Evolutionary conservation across 2,113 vertebrate species (phyloP), one percentile per base, ranked within the genome.

Genomic region (Helogale parvula): DNA sequence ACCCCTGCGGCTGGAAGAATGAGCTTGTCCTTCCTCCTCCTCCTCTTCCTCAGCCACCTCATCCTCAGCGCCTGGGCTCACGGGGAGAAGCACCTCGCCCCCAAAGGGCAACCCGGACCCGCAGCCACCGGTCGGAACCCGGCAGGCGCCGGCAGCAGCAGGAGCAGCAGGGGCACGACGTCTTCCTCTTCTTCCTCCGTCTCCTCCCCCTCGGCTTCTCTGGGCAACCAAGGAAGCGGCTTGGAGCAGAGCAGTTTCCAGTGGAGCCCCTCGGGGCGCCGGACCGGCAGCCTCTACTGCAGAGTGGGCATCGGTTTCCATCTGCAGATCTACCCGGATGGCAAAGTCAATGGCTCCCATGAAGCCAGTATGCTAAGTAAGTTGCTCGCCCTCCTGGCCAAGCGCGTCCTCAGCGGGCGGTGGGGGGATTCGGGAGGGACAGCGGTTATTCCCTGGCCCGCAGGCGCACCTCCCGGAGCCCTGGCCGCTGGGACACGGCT

Each of bases 271-370:
- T 99, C 99, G 11, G 99, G 99, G 96, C 99, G 99, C 98, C 99
- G 99, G 98, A 99, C 99, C 38, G 99, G 99, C 98, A 99, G 99
- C 96, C 99, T 99, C 33, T 99, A 99, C 98, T 99, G 99, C 97
- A 98, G 99, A 97, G 99, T 99, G 94, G 99, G 99, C 98, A 99
- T 99, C 98, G 99, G 99, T 38, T 99, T 99, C 99, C 99, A 99
- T 93, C 99, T 99, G 79, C 99, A 99, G 99, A 99, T 99, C 98
- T 99, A 99, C 98, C 99, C 99, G 94, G 99, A 99, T 98, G 99
- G 99, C 97, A 99, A 99, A 98, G 99, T 99, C 95, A 99, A 99
- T 98, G 99, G 99, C 94, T 99, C 99, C 97, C 99, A 99, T 97
- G 99, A 99, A 97, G 99, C 99, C 94, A 99, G 98, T 97, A 98